Base-by-base conservation (phyloP, 2,888 invertebrate species). In the Chrysina gloriosa region DNA sequence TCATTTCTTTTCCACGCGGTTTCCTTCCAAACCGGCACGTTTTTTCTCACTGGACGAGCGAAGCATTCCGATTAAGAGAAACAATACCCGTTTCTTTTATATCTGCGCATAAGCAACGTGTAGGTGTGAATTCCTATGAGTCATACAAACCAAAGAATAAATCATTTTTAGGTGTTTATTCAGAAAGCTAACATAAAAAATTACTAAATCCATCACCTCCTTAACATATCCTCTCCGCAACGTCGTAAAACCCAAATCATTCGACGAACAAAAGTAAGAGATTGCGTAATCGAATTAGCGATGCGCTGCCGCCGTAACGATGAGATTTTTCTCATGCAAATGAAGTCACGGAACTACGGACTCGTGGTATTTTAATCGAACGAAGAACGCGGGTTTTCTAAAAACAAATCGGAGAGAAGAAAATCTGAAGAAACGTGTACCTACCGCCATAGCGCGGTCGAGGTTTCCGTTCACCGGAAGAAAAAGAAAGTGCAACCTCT, bases 261-360 rank as follows among this genome's bases (percentile, higher is more conserved):
- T 11, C 58, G 39, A 56, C 56, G 27, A 21, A 36, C 36, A 19
- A 56, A 5, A 61, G n/a, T 2, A 61, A 42, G 27, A 16, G 4
- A 6, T 61, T 61, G 29, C 58, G 42, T 39, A 61, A 61, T 61
- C 27, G 42, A 42, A 61, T 61, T 61, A 42, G 29, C 58, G 42
- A 25, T 42, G 27, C 42, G 39, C 58, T 27, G 42, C 42, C 9
- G 9, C 14, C 11, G 58, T 27, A 61, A 61, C 58, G 39, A 29
- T 42, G 58, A 27, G 42, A 61, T 61, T 61, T 61, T 61, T 61
- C 58, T 61, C 42, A 61, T 61, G 58, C 42, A 61, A 61, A 61
- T 61, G 58, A 61, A 61, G 58, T 39, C 42, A 61, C 58, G 58
- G 42, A 7, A 61, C 14, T 19, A 27, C 58, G 58, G n/a, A 16